Evolutionary conservation across 2,888 invertebrate genomes (phyloP).

Genomic region (Uloborus plumipes): DNA sequence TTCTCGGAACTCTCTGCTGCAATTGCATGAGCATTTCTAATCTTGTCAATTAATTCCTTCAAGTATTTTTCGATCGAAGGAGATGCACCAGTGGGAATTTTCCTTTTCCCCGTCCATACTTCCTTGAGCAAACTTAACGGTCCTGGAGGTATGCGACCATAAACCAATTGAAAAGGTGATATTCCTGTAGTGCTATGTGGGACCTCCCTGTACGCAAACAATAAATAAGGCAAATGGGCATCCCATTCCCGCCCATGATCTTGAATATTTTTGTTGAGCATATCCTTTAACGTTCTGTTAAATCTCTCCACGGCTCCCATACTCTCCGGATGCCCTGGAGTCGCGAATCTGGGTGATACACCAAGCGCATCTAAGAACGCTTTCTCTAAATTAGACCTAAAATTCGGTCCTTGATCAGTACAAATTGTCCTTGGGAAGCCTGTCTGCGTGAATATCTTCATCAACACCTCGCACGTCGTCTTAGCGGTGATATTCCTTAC

Average conservation of each 20-base stretch:
- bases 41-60: background rate
- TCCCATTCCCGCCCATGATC: slow-evolving; percentile 15
- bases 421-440: slow-evolving; percentile 16
- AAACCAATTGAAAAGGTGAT: slow-evolving; percentile 7
- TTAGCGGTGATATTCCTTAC: slow-evolving; percentile 2
- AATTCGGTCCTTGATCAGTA: slow-evolving; percentile 17
- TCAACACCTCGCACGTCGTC: background rate
- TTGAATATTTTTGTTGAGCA: slow-evolving; percentile 10
- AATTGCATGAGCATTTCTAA: background rate
- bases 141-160: slow-evolving; percentile 2
- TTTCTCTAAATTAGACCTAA: slow-evolving; percentile 3
- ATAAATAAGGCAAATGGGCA: slow-evolving; percentile 2
- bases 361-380: background rate
- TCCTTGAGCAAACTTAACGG: slow-evolving; percentile 2
- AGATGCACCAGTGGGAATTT: background rate
- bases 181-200: slow-evolving; percentile 8
- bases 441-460: slow-evolving; percentile 17
- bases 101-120: background rate
- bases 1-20: background rate
- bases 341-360: slow-evolving; percentile 5
- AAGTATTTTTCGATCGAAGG: background rate
- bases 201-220: slow-evolving; percentile 12
- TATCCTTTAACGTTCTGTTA: slow-evolving; percentile 16
- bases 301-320: background rate
- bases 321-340: background rate